Evolutionary conservation across 2,113 vertebrate genomes (phyloP).

Genomic region (Acanthisitta chloris): DNA sequence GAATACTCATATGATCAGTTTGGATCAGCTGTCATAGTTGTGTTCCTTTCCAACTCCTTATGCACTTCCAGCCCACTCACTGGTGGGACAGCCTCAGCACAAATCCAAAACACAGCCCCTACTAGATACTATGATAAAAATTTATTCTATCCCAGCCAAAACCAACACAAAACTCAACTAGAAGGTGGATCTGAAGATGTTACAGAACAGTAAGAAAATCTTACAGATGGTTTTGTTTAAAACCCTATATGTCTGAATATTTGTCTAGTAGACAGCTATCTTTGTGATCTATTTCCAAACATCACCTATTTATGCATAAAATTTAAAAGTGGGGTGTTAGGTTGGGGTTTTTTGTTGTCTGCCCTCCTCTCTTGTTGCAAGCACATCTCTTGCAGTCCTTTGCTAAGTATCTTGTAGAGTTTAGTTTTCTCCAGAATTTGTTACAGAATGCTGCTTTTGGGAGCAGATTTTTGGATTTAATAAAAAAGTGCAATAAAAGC

Average conservation of each 20-base stretch:
- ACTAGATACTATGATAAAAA: neutral
- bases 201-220: neutral
- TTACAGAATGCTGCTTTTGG: constrained; percentile 16
- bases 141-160: neutral
- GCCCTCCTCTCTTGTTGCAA: neutral
- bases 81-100: neutral
- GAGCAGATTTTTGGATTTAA: constrained; percentile 38
- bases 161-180: neutral
- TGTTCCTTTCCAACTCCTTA: neutral
- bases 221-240: neutral
- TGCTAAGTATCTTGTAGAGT: neutral
- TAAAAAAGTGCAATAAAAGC: neutral
- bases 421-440: neutral
- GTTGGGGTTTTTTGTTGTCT: accelerated
- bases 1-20: neutral
- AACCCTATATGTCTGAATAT: neutral
- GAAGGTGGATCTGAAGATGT: neutral
- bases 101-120: neutral
- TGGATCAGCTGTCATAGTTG: neutral
- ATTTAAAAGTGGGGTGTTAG: neutral
- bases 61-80: neutral
- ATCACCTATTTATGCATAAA: neutral
- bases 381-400: neutral
- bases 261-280: neutral
- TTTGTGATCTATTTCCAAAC: neutral